Base-by-base conservation (phyloP, 2,113 vertebrate genomes). In the Empidonax traillii region DNA sequence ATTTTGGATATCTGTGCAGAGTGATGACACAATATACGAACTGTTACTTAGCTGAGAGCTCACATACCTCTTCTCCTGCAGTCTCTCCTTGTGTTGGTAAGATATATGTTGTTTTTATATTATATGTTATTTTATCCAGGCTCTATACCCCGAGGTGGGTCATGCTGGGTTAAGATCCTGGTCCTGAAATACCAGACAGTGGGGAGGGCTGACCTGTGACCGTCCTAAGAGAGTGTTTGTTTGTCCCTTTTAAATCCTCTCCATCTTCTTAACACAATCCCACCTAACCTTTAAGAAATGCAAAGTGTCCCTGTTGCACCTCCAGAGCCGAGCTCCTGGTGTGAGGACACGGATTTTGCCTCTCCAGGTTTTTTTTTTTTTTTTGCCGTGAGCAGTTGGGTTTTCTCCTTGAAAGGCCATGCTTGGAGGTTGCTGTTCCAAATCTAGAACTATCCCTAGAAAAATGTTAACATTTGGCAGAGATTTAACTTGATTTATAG, bases 271-370 rank as follows among this genome's bases (percentile, higher is more conserved):
- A 24, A 44, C 41, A n/a, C 53, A 47, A 10, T n/a, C 28, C 44
- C 35, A 25, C 21, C 21, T 55, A 12, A 61, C 23, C 23, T 23
- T 25, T 12, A 41, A 35, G 63, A 49, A 53, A 23, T 33, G 39
- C 41, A 31, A 7, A 12, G 11, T 6, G 0, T 20, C 56, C 55
- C 37, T 15, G 33, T 55, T 51, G 41, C 18, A 14, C 12, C 33
- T 15, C 1, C 0, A 0, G 1, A 53, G 43, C 43, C 3, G 33
- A 82, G 41, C 71, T 68, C 47, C 24, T 2, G 0, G 0, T 1
- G 30, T 22, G 41, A 31, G 41, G 27, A 30, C 17, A 6, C 2
- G 1, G 10, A 9, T 72, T 61, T 53, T 52, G 17, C 49, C 59
- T 37, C 63, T 31, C n/a, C 2, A 1, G 15, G 17, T 27, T 43